Percentiles rank a stretch among this genome's conserved stretches.
Evolutionary conservation across 2,888 invertebrate species (phyloP).

Genomic region (Brassicogethes aeneus): DNA sequence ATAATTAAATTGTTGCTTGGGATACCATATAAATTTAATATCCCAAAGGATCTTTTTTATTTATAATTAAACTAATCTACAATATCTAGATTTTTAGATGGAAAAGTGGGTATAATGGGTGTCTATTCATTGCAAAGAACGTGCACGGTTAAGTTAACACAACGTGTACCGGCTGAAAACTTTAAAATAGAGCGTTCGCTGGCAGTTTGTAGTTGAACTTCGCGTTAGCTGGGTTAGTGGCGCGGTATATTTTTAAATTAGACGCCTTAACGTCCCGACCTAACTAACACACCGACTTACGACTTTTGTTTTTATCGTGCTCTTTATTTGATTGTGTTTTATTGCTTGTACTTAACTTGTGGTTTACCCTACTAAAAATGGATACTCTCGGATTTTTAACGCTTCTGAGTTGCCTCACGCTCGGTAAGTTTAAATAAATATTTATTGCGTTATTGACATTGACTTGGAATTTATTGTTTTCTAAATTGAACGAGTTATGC

Average conservation of each 20-base stretch:
- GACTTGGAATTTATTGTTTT: too few species aligned
- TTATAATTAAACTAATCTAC: too few species aligned
- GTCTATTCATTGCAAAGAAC: slow-evolving; percentile 12
- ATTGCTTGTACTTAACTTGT: slow-evolving; percentile 10
- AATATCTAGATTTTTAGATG: too few species aligned
- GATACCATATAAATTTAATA: too few species aligned
- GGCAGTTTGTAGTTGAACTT: slow-evolving; percentile 22
- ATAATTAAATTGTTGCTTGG: too few species aligned
- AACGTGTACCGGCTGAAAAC: slow-evolving; percentile 19
- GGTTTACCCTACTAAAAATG: background rate
- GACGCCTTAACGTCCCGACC: slow-evolving; percentile 12
- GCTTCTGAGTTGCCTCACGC: background rate
- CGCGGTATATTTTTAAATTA: slow-evolving; percentile 17
- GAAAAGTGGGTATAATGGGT: too few species aligned
- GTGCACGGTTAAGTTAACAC: slow-evolving; percentile 21
- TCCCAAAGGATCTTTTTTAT: too few species aligned
- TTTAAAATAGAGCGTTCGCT: slow-evolving; percentile 22
- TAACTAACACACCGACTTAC: slow-evolving; percentile 4
- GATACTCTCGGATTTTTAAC: background rate
- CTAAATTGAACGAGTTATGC: too few species aligned
- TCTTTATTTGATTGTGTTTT: slow-evolving; percentile 5
- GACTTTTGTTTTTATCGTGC: slow-evolving; percentile 4
- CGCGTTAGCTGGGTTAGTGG: slow-evolving; percentile 18
- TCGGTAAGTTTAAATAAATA: background rate
- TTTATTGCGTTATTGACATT: too few species aligned